Percentiles rank a stretch among this genome's conserved stretches.
Conservation (phyloP, 2,113 vertebrate genomes). For the Tonatia bakeri region DNA sequence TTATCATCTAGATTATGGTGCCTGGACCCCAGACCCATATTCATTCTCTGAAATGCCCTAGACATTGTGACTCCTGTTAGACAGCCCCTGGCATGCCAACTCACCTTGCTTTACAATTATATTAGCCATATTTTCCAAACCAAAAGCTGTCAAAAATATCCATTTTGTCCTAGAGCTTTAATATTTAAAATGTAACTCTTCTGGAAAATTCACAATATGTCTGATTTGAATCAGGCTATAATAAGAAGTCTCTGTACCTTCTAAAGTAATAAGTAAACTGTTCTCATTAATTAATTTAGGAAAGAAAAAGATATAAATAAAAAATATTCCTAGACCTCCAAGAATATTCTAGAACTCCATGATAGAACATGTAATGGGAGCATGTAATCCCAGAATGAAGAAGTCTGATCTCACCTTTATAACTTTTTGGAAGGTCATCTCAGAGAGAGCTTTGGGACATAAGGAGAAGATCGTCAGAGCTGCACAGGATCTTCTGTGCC, state of each 20-base stretch:
- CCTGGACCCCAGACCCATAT: background rate
- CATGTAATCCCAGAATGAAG: background rate
- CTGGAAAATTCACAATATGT: background rate
- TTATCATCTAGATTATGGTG: background rate
- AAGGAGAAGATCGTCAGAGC: background rate
- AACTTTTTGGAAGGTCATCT: background rate
- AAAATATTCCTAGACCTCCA: conserved; percentile 8
- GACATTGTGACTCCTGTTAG: background rate
- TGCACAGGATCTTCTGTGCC: background rate
- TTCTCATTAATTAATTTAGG: background rate
- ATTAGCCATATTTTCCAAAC: background rate
- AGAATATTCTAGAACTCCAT: background rate
- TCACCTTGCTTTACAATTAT: background rate
- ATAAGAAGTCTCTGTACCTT: background rate
- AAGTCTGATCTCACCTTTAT: background rate
- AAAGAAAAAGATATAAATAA: background rate
- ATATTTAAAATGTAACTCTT: conserved; percentile 13
- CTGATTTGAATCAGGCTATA: background rate
- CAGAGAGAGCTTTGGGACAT: background rate
- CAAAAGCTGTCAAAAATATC: background rate
- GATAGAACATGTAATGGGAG: background rate
- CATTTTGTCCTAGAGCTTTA: background rate
- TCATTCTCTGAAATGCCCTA: background rate
- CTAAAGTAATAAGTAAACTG: conserved; percentile 9
- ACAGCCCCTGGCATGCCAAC: background rate